These are phyloP conservation scores for Aphidius gifuensis DNA, from an alignment of 1,140 invertebrate species.

Conservation along the genomic window DNA sequence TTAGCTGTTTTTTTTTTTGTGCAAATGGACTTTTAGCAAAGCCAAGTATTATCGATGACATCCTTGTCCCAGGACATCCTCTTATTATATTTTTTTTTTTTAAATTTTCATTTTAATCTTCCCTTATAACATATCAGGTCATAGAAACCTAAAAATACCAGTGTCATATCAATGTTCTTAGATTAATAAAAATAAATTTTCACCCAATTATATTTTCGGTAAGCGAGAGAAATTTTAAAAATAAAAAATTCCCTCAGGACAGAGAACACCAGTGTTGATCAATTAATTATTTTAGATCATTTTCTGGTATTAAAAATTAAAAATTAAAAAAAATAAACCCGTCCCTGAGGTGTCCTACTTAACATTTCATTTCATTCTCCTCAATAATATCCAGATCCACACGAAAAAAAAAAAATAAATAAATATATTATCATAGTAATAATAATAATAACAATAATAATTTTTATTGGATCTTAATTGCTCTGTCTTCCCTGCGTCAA, in stretches of 20 bases:
- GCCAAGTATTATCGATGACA: constrained; percentile 50
- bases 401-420: constrained; percentile 8
- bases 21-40: constrained; percentile 41
- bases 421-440: constrained; percentile 5
- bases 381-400: not conserved
- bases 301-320: not conserved
- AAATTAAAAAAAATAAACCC: constrained; percentile 10
- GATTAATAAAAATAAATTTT: constrained; percentile 28
- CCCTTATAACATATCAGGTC: constrained; percentile 47
- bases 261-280: too few relatives aligned
- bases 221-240: not conserved
- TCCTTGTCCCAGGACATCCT: constrained; percentile 34
- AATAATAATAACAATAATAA: not conserved
- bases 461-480: constrained; percentile 23
- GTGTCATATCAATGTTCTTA: constrained; percentile 54
- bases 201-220: constrained; percentile 12
- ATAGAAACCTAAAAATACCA: constrained; percentile 44
- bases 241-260: constrained; percentile 8
- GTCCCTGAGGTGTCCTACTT: not conserved
- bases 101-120: not conserved
- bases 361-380: not conserved
- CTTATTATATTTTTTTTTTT: too few relatives aligned
- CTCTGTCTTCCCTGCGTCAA: constrained; percentile 56
- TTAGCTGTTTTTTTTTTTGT: constrained; percentile 38
- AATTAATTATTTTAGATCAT: too few relatives aligned